Conservation (phyloP, 2,888 invertebrate species). For the Zygaena filipendulae region DNA sequence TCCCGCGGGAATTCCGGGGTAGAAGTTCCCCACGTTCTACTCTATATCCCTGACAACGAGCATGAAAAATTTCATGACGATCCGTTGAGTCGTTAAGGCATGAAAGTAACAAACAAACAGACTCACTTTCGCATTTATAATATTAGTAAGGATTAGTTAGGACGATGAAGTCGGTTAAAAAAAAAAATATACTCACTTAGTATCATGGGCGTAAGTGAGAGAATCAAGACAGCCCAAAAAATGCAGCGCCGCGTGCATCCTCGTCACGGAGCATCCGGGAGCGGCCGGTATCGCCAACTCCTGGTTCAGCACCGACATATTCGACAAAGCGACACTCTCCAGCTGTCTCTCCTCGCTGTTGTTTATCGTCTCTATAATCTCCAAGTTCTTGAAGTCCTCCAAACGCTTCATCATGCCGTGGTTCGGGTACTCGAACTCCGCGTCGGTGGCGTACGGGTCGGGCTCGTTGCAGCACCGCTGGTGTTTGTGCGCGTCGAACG, state of each 20-base stretch:
- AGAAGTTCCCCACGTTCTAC: no score
- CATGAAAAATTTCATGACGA: no score
- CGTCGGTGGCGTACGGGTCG: conserved; percentile 26
- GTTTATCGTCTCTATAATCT: conserved; percentile 38
- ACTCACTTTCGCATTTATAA: no score
- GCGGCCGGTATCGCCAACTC: conserved; percentile 84
- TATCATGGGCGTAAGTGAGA: conserved; percentile 82
- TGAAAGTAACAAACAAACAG: no score
- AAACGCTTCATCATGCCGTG: conserved; percentile 48
- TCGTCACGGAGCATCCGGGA: conserved; percentile 75
- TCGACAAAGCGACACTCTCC: conserved; percentile 40
- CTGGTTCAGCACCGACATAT: conserved; percentile 78
- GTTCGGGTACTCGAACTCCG: conserved; percentile 46
- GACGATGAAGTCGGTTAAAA: no score
- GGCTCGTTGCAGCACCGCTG: conserved; percentile 46
- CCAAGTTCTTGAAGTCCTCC: conserved; percentile 50
- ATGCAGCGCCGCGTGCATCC: conserved; percentile 92
- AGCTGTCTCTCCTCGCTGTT: conserved; percentile 31
- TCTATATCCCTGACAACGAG: no score
- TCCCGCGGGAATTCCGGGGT: no score
- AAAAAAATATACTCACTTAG: conserved; percentile 47
- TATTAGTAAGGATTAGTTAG: no score
- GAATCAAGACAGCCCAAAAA: conserved; percentile 91
- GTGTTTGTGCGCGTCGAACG: conserved; percentile 73
- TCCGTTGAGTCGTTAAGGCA: no score